Evolutionary conservation across 2,113 vertebrate species (phyloP).

Genomic region (Colius striatus): DNA sequence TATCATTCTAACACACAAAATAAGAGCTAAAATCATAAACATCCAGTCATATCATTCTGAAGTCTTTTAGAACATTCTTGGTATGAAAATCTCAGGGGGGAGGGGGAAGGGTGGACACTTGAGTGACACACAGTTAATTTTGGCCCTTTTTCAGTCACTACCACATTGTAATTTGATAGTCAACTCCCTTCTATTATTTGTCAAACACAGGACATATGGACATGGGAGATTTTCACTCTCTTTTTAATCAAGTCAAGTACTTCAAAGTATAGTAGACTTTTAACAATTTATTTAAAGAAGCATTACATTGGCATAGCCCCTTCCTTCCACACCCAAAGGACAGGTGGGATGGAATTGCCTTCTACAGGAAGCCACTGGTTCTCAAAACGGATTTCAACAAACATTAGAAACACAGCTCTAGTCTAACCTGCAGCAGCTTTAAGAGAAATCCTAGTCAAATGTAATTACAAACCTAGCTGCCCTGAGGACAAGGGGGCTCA

Average conservation of each 20-base stretch:
- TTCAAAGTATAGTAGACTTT: background rate
- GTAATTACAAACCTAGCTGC: background rate
- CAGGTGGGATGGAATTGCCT: background rate
- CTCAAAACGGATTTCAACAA: background rate
- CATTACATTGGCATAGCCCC: background rate
- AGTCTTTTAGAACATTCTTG: background rate
- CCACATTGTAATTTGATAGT: background rate
- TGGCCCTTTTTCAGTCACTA: background rate
- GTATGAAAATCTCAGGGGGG: background rate
- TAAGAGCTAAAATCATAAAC: background rate
- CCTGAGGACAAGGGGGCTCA: background rate
- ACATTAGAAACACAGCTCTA: background rate
- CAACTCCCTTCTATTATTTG: background rate
- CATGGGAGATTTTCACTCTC: background rate
- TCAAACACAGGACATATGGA: background rate
- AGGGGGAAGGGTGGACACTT: fast-evolving
- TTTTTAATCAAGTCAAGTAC: background rate
- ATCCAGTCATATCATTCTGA: background rate
- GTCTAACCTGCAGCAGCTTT: background rate
- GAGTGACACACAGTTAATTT: background rate
- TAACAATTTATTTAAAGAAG: background rate
- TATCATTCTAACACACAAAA: background rate
- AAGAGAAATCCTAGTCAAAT: background rate
- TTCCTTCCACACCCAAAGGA: background rate
- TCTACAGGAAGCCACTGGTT: background rate